Evolutionary conservation across 2,888 invertebrate genomes (phyloP), one percentile per base, ranked within the genome.

Genomic region (Noctua pronuba): DNA sequence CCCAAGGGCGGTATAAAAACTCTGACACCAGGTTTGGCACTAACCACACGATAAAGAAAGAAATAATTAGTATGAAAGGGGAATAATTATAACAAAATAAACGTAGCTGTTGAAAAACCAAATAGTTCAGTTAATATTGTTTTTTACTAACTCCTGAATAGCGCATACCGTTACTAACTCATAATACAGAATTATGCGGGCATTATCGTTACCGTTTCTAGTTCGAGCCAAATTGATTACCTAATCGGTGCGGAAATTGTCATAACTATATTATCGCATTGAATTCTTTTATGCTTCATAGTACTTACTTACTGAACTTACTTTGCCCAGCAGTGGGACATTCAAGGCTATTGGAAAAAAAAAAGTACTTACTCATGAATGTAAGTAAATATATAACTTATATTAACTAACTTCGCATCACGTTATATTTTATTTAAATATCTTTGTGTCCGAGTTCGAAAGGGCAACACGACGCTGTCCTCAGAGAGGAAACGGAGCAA

Each of bases 101-200:
- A 13, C n/a, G 2, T n/a, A 55, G 3, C 55, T 28, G 6, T 28
- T 28, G 6, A 1, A 18, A 24, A 67, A 10, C 16, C 21, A 41
- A 44, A 16, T 18, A 0, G 7, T n/a, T 11, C 18, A 71, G 18
- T 11, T 18, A 71, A 18, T 46, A 21, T 21, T 18, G 28, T 70
- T 69, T 68, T 44, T 16, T 28, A 73, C 41, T 41, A 31, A n/a
- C 7, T 38, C 31, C 6, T 80, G 80, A 38, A 28, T 46, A 55
- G 64, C n/a, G 44, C 55, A 44, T 44, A 52, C 41, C 49, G 38
- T 62, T 67, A 49, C 21, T 65, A 65, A 46, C 55, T 58, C 10
- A 8, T 21, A 74, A 8, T 21, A 74, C 28, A 69, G 28, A 66
- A 60, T 18, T 24, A 82, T 82, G 74, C 84, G 82, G 82, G 82